Conservation (phyloP, 2,888 invertebrate species). For the Eulithis testata region DNA sequence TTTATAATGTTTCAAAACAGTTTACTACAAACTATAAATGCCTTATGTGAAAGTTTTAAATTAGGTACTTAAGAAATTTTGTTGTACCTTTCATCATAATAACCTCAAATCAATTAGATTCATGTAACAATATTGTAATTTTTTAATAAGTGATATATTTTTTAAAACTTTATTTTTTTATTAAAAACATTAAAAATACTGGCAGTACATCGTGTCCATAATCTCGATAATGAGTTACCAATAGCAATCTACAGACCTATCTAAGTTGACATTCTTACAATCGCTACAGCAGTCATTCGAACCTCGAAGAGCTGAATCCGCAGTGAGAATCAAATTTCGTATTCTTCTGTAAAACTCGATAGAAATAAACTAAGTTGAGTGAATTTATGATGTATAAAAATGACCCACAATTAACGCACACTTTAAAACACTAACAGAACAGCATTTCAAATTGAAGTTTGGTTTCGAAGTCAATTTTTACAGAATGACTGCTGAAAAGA, state of each 20-base stretch:
- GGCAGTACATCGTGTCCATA: conserved; percentile 37
- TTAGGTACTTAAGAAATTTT: conserved; percentile 5
- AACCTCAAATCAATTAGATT: conserved; percentile 10
- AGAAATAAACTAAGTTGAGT: too few species aligned
- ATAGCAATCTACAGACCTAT: conserved; percentile 20
- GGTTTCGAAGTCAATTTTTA: too few species aligned
- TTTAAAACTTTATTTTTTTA: conserved; percentile 21
- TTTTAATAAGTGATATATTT: conserved; percentile 16
- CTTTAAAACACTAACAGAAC: too few species aligned
- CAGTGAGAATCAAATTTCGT: too few species aligned
- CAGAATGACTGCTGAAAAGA: too few species aligned
- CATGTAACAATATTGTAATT: conserved; percentile 1
- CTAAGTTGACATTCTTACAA: too few species aligned
- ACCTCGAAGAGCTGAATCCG: too few species aligned
- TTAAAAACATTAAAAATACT: conserved; percentile 36
- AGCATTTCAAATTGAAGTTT: too few species aligned
- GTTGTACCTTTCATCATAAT: conserved; percentile 2
- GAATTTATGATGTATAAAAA: too few species aligned
- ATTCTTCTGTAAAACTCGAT: too few species aligned
- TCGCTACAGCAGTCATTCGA: conserved; percentile 6
- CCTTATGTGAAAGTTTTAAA: conserved; percentile 2
- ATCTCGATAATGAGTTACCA: conserved; percentile 17
- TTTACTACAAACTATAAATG: conserved; percentile 10
- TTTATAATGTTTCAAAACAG: conserved; percentile 10
- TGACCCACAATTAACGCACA: too few species aligned